A percentile compares a stretch with the other conserved stretches of the same genome.
Conservation (phyloP, 2,888 invertebrate species). For the Stenchaetothrips biformis region DNA sequence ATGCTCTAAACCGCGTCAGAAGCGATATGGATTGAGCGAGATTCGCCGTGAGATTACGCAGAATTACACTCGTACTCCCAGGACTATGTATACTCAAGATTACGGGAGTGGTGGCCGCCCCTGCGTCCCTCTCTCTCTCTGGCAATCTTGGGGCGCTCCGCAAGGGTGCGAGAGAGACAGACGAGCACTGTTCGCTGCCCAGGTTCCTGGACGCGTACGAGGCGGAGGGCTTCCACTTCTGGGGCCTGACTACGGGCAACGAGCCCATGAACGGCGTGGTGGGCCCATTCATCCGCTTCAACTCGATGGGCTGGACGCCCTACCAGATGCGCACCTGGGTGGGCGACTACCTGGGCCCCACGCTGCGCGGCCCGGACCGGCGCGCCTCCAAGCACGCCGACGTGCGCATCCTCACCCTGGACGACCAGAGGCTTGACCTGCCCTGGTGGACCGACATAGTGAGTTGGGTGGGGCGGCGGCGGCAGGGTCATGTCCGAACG, state of each 20-base stretch:
- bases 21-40: too few species aligned
- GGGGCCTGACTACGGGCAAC: conserved; percentile 83
- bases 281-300: conserved; percentile 54
- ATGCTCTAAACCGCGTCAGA: too few species aligned
- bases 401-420: conserved; percentile 65
- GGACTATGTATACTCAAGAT: too few species aligned
- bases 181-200: conserved; percentile 38
- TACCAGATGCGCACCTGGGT: conserved; percentile 60
- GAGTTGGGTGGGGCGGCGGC: conserved; percentile 40
- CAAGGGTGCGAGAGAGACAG: too few species aligned
- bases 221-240: conserved; percentile 61
- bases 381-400: conserved; percentile 52
- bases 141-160: too few species aligned
- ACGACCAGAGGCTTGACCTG: conserved; percentile 64
- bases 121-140: too few species aligned
- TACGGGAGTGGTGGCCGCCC: too few species aligned
- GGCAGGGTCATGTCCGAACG: not conserved
- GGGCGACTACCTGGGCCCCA: conserved; percentile 66
- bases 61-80: too few species aligned
- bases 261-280: conserved; percentile 68
- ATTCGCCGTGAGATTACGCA: too few species aligned
- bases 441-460: conserved; percentile 61
- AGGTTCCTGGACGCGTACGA: conserved; percentile 74
- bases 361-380: conserved; percentile 45
- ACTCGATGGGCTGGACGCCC: conserved; percentile 71